phyloP scores from a whole-genome alignment of 2,113 vertebrate species.

The Labeo rohita region DNA sequence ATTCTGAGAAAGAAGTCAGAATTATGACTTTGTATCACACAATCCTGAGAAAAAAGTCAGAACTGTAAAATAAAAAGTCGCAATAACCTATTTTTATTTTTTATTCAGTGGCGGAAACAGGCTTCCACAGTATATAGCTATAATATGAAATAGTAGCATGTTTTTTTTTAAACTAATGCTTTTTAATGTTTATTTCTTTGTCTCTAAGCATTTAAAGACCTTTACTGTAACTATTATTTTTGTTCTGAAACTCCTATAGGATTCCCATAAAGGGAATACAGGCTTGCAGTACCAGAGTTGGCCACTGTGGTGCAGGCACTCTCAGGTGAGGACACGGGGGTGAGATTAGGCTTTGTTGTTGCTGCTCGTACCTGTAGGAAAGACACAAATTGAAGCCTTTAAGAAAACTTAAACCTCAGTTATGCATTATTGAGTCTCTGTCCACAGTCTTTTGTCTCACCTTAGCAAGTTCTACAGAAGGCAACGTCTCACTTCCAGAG shows the following conservation, averaged over 20 bases:
- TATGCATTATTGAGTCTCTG: neutral
- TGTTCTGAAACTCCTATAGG: neutral
- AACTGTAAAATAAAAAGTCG: no score
- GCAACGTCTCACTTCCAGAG: conserved; percentile 67
- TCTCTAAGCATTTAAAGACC: neutral
- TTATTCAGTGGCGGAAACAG: no score
- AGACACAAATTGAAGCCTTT: neutral
- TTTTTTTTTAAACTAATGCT: neutral
- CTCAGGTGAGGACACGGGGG: conserved; percentile 62
- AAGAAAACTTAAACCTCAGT: neutral
- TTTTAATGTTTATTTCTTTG: neutral
- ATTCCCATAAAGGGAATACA: conserved; percentile 56
- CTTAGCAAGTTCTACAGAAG: conserved; percentile 67
- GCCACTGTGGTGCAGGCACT: conserved; percentile 63
- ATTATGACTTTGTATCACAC: no score
- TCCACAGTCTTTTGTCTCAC: conserved; percentile 55
- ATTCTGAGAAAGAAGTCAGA: no score
- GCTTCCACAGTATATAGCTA: neutral
- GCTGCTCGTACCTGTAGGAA: conserved; percentile 73
- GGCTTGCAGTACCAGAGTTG: conserved; percentile 72
- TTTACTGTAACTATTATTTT: neutral
- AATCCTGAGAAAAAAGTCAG: no score
- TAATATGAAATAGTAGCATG: neutral
- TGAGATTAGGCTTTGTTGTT: conserved; percentile 70
- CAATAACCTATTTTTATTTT: no score